Evolutionary conservation across 1,140 invertebrate genomes (phyloP), one percentile per base, ranked within the genome.

Genomic region (Zaprionus davidi): DNA sequence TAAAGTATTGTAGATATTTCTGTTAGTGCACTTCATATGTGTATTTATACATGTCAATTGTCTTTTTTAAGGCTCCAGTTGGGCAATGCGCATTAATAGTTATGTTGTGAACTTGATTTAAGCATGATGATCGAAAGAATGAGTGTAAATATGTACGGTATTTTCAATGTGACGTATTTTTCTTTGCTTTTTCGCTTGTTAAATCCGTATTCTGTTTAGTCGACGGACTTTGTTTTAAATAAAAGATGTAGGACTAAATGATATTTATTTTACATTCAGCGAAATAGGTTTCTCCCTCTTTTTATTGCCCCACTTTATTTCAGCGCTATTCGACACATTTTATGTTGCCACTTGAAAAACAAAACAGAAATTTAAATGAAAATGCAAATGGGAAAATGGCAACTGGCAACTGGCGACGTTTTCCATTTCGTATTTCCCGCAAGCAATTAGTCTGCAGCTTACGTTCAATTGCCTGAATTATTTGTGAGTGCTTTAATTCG

Each of bases 361-460:
- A 53, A 67, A 67, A 56, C 46, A 22, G 28, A 58, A 66, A 57
- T 58, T 65, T 76, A 76, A 67, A 65, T 58, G 64, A 38, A 73
- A 64, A 82, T 83, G 72, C 58, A 85, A 80, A 81, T 34, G 28
- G 26, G n/a, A 31, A 58, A 58, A 46, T 68, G 38, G 26, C 26
- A 69, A 71, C 41, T 76, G 49, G 24, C 22, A 56, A 24, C 63
- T 62, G 58, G 34, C 65, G 58, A 71, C 66, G 34, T 56, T 68
- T 36, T 51, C 28, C 66, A 62, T 78, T 66, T 65, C 17, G 62
- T 62, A 71, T 57, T 80, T 80, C 73, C 80, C 83, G 34, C 62
- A 68, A 79, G 80, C 83, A 87, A 87, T 87, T 87, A 88, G 84
- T 74, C 57, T 70, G 60, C 49, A 78, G 78, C 81, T 88, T 88